These are phyloP conservation scores for Apoderus coryli DNA, from an alignment of 2,888 invertebrate species.

Conservation along the genomic window DNA sequence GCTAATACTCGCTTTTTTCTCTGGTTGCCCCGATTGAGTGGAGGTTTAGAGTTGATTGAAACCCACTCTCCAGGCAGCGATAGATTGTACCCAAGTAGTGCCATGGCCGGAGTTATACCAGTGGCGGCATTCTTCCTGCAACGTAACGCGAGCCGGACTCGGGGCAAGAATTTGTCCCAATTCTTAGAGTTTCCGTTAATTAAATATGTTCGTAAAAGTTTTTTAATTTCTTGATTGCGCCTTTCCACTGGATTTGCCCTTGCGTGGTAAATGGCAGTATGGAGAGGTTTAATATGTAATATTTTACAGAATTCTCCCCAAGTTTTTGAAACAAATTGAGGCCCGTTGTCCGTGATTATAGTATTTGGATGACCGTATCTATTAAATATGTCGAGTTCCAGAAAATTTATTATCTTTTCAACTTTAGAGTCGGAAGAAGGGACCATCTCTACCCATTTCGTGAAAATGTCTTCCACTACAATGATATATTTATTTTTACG, in stretches of 20 bases:
- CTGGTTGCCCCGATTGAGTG: neutral
- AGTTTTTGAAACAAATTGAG: conserved; percentile 8
- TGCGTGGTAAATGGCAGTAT: conserved; percentile 18
- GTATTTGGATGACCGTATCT: conserved; percentile 6
- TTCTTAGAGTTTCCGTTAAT: neutral
- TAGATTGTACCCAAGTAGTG: conserved; percentile 12
- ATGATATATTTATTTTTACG: conserved; percentile 6
- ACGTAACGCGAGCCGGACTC: conserved; percentile 9
- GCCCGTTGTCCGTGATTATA: conserved; percentile 11
- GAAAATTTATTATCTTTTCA: neutral
- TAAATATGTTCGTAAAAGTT: conserved; percentile 15
- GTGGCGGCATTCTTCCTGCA: conserved; percentile 14
- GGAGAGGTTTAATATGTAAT: conserved; percentile 9
- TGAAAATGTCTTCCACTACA: conserved; percentile 8
- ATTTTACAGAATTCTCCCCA: conserved; percentile 6
- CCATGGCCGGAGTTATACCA: conserved; percentile 7
- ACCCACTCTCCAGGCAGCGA: conserved; percentile 2
- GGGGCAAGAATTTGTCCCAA: conserved; percentile 11
- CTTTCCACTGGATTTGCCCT: conserved; percentile 18
- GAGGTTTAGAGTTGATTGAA: too few relatives aligned
- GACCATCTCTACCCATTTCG: conserved; percentile 7
- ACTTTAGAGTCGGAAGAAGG: neutral
- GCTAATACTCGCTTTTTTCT: neutral
- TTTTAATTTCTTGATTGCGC: conserved; percentile 19
- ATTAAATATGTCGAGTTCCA: conserved; percentile 8